These are phyloP conservation scores for Eupithecia insigniata DNA, from an alignment of 2,888 invertebrate species.

Conservation along the genomic window DNA sequence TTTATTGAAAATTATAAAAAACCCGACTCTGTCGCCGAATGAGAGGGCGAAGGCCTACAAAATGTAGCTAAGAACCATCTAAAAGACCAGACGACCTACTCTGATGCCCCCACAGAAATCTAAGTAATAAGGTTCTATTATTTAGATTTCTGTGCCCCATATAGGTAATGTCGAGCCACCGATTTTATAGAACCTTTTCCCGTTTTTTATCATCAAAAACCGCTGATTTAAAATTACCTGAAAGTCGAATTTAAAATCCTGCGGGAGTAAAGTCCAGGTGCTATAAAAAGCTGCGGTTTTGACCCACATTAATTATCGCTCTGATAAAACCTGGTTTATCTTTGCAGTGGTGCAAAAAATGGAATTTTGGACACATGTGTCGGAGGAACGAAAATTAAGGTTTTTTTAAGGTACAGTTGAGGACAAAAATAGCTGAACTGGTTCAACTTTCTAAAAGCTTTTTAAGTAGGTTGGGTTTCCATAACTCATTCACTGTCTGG, in stretches of 20 bases:
- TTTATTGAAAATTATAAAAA: too few relatives aligned
- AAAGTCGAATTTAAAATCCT: constrained; percentile 17
- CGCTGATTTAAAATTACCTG: constrained; percentile 12
- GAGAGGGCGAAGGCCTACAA: too few relatives aligned
- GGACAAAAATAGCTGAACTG: neutral
- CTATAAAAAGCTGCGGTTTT: constrained; percentile 26
- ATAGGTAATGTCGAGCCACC: too few relatives aligned
- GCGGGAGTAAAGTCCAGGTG: constrained; percentile 16
- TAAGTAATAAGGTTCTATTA: too few relatives aligned
- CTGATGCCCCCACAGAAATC: too few relatives aligned
- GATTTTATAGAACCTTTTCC: neutral
- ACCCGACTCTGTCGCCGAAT: too few relatives aligned
- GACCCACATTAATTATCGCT: constrained; percentile 31
- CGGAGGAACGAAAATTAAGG: neutral
- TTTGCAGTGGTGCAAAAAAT: constrained; percentile 18
- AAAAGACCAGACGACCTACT: too few relatives aligned
- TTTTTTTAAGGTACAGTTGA: neutral
- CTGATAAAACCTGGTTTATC: constrained; percentile 32
- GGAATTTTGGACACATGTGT: constrained; percentile 11
- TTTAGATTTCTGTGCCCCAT: too few relatives aligned
- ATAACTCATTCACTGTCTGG: too few relatives aligned
- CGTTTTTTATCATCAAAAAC: neutral
- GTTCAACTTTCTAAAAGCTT: too few relatives aligned
- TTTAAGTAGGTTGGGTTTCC: too few relatives aligned
- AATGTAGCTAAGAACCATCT: too few relatives aligned